These are phyloP conservation scores for Eulithis prunata DNA, from an alignment of 2,888 invertebrate species.

Conservation along the genomic window DNA sequence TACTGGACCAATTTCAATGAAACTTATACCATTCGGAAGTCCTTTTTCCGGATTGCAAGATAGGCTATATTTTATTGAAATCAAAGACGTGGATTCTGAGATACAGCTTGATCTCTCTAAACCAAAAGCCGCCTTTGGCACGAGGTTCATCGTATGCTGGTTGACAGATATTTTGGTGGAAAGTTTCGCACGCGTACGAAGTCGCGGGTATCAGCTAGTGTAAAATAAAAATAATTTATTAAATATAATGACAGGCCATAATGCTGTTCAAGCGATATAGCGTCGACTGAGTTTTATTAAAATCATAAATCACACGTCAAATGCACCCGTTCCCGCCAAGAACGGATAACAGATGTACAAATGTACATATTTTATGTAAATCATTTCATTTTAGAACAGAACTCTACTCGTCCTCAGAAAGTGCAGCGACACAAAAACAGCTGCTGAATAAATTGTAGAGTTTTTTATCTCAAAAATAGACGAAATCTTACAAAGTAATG, in stretches of 20 bases:
- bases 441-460: slow-evolving; percentile 20
- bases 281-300: slow-evolving; percentile 78
- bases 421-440: slow-evolving; percentile 45
- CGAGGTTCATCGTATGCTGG: too few relatives aligned
- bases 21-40: too few relatives aligned
- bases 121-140: too few relatives aligned
- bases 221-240: background rate
- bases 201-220: too few relatives aligned
- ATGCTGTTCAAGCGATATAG: slow-evolving; percentile 67
- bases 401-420: slow-evolving; percentile 49
- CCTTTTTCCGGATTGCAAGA: too few relatives aligned
- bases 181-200: too few relatives aligned
- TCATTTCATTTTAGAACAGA: slow-evolving; percentile 57
- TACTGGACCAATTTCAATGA: too few relatives aligned
- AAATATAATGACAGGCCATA: slow-evolving; percentile 54
- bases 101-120: too few relatives aligned
- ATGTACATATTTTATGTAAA: slow-evolving; percentile 70
- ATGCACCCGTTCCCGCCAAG: slow-evolving; percentile 74
- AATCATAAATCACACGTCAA: slow-evolving; percentile 82
- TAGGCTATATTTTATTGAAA: too few relatives aligned
- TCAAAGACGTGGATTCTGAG: too few relatives aligned
- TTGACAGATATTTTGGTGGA: too few relatives aligned
- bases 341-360: slow-evolving; percentile 72
- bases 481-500: too few relatives aligned
- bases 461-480: background rate